Evolutionary conservation across 2,888 invertebrate species (phyloP), one percentile per base, ranked within the genome.

Genomic region (Drosophila ezoana): DNA sequence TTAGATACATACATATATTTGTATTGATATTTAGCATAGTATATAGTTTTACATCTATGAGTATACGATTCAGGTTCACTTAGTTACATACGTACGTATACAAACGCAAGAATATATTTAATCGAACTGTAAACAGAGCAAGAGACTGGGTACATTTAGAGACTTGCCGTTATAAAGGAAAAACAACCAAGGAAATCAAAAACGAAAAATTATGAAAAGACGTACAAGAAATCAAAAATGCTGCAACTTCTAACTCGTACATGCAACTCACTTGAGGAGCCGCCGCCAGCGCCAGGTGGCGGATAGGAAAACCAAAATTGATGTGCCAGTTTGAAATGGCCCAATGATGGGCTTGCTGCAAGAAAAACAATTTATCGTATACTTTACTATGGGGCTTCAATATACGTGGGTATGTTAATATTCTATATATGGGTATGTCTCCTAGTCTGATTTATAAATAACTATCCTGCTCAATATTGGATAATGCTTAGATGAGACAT

Each of bases 261-360:
- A 80, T 75, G 71, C 70, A 66, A 91, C 90, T 94, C 93, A 90
- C 94, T 94, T 90, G 94, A 94, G 90, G 94, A 93, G 89, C 93
- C 93, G 90, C 94, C 93, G 91, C 94, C 94, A 93, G 95, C 95
- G 93, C 95, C 95, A 89, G 95, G 95, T 90, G 96, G 96, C 93
- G 96, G 95, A 93, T 95, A 96, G 72, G 96, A 96, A 91, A 96
- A 96, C 96, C 96, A 96, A 93, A 96, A 96, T 94, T 96, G 96
- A 93, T 96, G 96, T 94, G 96, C 96, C 96, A 96, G 95, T 93
- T 95, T 95, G 94, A 92, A 76, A 70, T 90, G 90, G 91, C 91
- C 92, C 92, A 89, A 80, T 56, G 64, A 74, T 77, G 92, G 92
- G 91, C 90, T 92, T 82, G 86, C 92, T 92, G 89, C 53, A 86